A percentile compares a stretch with the other conserved stretches of the same genome.
Conservation (phyloP, 2,888 invertebrate species). For the Parnassius smintheus region DNA sequence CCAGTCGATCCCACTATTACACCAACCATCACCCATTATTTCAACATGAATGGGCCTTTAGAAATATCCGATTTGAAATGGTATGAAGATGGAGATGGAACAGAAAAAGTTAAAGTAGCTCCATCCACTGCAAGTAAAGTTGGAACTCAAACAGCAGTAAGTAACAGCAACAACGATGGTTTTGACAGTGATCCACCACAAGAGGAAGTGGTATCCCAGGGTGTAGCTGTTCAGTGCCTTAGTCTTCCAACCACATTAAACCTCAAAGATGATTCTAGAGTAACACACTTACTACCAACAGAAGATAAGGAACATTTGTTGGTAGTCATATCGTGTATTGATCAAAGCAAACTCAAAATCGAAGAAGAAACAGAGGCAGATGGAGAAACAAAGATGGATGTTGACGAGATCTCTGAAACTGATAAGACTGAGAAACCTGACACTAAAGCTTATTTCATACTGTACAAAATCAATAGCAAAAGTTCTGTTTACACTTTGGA, state of each 20-base stretch:
- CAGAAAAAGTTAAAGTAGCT: slow-evolving; percentile 61
- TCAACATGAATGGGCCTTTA: slow-evolving; percentile 66
- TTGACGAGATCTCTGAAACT: slow-evolving; percentile 57
- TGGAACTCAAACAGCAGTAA: slow-evolving; percentile 62
- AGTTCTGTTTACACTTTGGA: slow-evolving; percentile 66
- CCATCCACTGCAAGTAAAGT: slow-evolving; percentile 60
- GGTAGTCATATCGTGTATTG: slow-evolving; percentile 76
- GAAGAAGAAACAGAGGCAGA: slow-evolving; percentile 60
- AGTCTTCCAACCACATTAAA: slow-evolving; percentile 75
- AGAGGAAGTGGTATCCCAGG: slow-evolving; percentile 66
- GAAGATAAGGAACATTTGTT: slow-evolving; percentile 85
- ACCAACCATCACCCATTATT: slow-evolving; percentile 60
- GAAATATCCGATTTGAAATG: slow-evolving; percentile 73
- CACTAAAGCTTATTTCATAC: slow-evolving; percentile 60
- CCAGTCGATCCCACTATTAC: slow-evolving; percentile 44
- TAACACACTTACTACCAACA: slow-evolving; percentile 85
- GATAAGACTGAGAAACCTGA: slow-evolving; percentile 53
- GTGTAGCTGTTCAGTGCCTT: slow-evolving; percentile 81
- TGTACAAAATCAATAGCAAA: slow-evolving; percentile 64
- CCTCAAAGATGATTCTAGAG: slow-evolving; percentile 71
- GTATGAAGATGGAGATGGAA: slow-evolving; percentile 68
- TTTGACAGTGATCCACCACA: slow-evolving; percentile 71
- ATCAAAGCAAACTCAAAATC: slow-evolving; percentile 53
- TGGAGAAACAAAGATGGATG: slow-evolving; percentile 70
- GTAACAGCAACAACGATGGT: slow-evolving; percentile 71